Conservation (phyloP, 2,888 invertebrate genomes). For the Dynastes hyllus region DNA sequence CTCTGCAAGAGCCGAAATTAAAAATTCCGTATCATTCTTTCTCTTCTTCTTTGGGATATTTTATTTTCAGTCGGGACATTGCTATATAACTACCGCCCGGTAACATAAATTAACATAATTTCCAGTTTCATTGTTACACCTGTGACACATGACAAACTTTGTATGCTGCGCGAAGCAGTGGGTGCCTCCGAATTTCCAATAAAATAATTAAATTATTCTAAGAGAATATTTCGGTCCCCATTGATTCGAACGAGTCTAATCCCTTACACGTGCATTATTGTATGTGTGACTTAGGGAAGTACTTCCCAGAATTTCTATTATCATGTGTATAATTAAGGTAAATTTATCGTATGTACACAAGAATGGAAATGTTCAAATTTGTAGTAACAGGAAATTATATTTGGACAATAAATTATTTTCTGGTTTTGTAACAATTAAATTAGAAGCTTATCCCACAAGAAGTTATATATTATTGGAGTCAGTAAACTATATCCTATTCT, state of each 20-base stretch:
- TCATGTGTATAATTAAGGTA: too few species aligned
- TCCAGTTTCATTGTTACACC: slow-evolving; percentile 49
- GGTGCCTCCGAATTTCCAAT: slow-evolving; percentile 42
- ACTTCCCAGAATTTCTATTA: too few species aligned
- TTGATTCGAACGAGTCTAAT: slow-evolving; percentile 16
- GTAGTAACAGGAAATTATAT: too few species aligned
- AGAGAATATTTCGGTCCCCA: slow-evolving; percentile 15
- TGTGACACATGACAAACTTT: slow-evolving; percentile 52
- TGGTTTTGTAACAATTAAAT: too few species aligned
- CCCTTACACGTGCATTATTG: slow-evolving; percentile 1
- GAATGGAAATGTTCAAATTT: too few species aligned
- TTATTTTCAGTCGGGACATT: slow-evolving; percentile 40
- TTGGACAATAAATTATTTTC: too few species aligned
- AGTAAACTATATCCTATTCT: too few species aligned
- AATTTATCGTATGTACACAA: too few species aligned
- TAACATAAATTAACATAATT: slow-evolving; percentile 53
- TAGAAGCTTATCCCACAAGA: too few species aligned
- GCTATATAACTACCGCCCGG: slow-evolving; percentile 46
- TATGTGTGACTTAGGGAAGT: too few species aligned
- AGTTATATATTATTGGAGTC: too few species aligned
- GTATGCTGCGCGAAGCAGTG: slow-evolving; percentile 34
- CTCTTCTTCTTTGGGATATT: slow-evolving; percentile 19
- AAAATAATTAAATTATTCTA: slow-evolving; percentile 45
- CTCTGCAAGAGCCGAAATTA: slow-evolving; percentile 48
- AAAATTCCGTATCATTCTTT: slow-evolving; percentile 44